Base-by-base conservation (phyloP, 2,113 vertebrate species). In the Chaenocephalus aceratus region DNA sequence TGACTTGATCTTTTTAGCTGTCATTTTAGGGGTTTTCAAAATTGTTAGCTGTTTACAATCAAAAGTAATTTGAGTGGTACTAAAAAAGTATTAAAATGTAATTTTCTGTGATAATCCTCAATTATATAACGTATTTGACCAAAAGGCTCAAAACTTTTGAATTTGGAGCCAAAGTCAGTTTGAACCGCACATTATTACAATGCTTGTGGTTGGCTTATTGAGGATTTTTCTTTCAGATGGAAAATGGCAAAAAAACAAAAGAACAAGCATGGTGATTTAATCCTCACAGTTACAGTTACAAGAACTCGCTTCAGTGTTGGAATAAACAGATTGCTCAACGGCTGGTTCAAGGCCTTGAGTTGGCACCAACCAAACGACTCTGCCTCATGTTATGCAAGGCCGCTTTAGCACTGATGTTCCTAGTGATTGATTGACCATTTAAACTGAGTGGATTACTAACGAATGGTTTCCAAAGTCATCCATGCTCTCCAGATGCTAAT, bases 261-360 rank as follows among this genome's bases (percentile, higher is more conserved):
- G 53, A 72, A 65, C 21, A 30, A 54, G 15, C 21, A 49, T 51
- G 30, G 30, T n/a, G 13, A 10, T 26, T 23, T 46, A 77, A 46
- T 81, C 46, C 54, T 75, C 75, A 72, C 63, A 26, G 71, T 69
- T 82, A 72, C 74, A 68, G 59, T 75, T 30, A 72, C 46, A 51
- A 72, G 52, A 62, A 75, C 80, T 66, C 72, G 63, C 85, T 80
- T 82, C 75, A 82, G 66, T 52, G 72, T 41, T 67, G 69, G 82
- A 82, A 85, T 85, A 89, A 91, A 89, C 90, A 91, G 79, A 88
- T 89, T 91, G 91, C 88, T 88, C 78, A 85, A 88, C 68, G 88
- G 75, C 85, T 89, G 74, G 87, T 89, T 91, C 90, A 90, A 86
- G 91, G 86, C 83, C 85, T 68, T 74, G 57, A 73, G 79, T 77